Conservation (phyloP, 2,113 vertebrate species). For the Sprattus sprattus region DNA sequence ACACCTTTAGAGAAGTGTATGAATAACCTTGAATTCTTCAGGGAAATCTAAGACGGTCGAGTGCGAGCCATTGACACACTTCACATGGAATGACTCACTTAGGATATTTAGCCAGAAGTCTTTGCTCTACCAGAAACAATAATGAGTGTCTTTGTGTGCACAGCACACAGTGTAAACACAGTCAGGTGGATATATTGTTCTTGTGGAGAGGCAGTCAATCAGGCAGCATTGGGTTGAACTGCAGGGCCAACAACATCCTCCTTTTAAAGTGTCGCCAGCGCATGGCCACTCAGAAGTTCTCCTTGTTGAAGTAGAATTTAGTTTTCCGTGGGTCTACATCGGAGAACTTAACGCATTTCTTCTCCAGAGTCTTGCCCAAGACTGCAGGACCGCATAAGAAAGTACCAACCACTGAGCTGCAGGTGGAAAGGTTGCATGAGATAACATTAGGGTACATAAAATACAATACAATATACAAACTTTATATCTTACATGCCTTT, state of each 20-base stretch:
- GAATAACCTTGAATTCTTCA: no score
- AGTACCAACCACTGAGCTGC: slow-evolving; percentile 82
- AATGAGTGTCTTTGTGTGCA: not conserved
- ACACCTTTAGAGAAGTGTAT: no score
- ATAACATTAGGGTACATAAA: not conserved
- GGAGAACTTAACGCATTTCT: slow-evolving; percentile 80
- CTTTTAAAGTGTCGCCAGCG: not conserved
- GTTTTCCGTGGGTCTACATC: slow-evolving; percentile 87
- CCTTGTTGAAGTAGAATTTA: slow-evolving; percentile 93
- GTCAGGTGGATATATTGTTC: not conserved
- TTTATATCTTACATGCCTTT: no score
- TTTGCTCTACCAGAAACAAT: not conserved
- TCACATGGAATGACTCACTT: no score
- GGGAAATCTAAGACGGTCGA: no score
- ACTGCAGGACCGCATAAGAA: slow-evolving; percentile 82
- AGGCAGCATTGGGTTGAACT: not conserved
- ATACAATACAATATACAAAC: no score
- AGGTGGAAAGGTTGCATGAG: not conserved
- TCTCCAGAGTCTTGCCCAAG: slow-evolving; percentile 75
- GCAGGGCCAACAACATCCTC: not conserved
- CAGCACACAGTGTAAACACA: not conserved
- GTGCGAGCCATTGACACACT: no score
- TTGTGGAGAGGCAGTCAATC: not conserved
- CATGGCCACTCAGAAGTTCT: slow-evolving; percentile 80
- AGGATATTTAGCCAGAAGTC: no score